Evolutionary conservation across 1,140 invertebrate species (phyloP), one percentile per base, ranked within the genome.

Genomic region (Oncopeltus fasciatus): DNA sequence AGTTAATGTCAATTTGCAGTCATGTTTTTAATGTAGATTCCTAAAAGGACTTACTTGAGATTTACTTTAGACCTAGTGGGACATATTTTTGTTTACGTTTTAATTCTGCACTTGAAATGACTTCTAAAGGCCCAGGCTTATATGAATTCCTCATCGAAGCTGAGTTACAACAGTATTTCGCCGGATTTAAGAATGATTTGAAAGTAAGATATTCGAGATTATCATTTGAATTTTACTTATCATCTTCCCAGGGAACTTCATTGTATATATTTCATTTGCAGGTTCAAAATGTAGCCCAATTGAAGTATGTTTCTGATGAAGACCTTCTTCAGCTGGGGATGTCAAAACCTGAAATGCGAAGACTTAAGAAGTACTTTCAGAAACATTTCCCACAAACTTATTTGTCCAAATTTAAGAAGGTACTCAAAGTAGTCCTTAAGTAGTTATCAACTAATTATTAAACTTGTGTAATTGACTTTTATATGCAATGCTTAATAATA

Each of bases 271-370:
- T 38, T 8, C 3, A 21, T 68, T 73, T 72, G n/a, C 73, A 91
- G 88, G 78, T 92, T 56, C 85, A 85, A 70, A 90, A 86, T 74
- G 84, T 93, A n/a, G 84, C 88, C 24, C 95, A 99, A 73, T 76
- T 99, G n/a, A 97, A 97, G 73, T 97, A 93, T 80, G 92, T 95
- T 5, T 85, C 88, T 1, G 92, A 95, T 68, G 88, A 93, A 65
- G 95, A 99, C 74, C 76, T 98, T 28, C 75, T 80, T 38, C 85
- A 88, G 62, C 87, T 99, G 68, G 95, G 95, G 5, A 90, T 99
- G 83, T 92, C 92, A 9, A 89, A 90, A 67, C 95, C 95, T 24
- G 95, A 98, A 75, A 90, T 93, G 74, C 82, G 95, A 66, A 79
- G 95, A 62, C 81, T 97, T 43, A 88, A 90, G 67, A 96, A 95